Base-by-base conservation (phyloP, 2,888 invertebrate species). In the Drosophila subsilvestris region DNA sequence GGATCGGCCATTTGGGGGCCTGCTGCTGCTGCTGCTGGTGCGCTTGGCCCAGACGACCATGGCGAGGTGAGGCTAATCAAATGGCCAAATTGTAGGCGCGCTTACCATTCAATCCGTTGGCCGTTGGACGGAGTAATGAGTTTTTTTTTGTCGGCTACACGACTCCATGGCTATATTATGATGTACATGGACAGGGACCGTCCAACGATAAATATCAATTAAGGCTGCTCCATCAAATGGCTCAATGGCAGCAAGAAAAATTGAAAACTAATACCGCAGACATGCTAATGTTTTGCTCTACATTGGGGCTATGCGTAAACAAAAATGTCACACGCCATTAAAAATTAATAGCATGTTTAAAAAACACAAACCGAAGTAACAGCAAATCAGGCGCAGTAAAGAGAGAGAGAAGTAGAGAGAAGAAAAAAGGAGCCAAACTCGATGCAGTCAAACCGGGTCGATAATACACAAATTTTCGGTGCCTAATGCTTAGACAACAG, bases 301-400 rank as follows among this genome's bases (percentile, higher is more conserved):
- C 80, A 79, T 82, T 79, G 69, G 67, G 68, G 57, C 65, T 18
- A 61, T 75, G 78, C 74, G 74, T 76, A 74, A 80, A 71, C 66
- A 86, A 80, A 85, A 82, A 77, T 82, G 76, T 77, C 80, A 74
- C 68, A 85, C 80, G 74, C 65, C 80, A 82, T 76, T 80, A 74
- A 80, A 82, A 83, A 74, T 77, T 80, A 76, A 80, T 73, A 75
- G 83, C 75, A 74, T 83, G 75, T 75, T 82, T 74, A 65, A 62
- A 59, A 61, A 61, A 61, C n/a, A 44, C 29, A 53, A 60, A 43
- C 29, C 8, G 14, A 44, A 18, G 6, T 29, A 47, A 59, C 53
- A 63, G 37, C 51, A 53, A 62, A 25, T 1, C 14, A 29, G 50
- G 51, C 63, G 63, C 74, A 48, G 63, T 63, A 56, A 67, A 60